These are phyloP conservation scores for Helleia helle DNA, from an alignment of 2,888 invertebrate genomes.

Conservation along the genomic window DNA sequence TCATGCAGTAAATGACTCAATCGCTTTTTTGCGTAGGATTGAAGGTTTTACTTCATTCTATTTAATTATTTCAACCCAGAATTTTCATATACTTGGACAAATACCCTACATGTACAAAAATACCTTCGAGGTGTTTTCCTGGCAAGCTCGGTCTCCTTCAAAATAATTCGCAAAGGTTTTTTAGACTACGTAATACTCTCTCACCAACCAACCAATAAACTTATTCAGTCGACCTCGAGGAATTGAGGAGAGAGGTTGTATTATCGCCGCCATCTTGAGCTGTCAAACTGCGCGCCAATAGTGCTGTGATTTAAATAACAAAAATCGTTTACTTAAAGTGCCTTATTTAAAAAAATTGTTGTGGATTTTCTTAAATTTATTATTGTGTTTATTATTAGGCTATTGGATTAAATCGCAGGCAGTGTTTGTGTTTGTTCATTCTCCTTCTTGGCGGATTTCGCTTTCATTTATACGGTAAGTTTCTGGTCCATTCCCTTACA, in stretches of 20 bases:
- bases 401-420: conserved; percentile 16
- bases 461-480: conserved; percentile 7
- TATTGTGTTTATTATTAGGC: background rate
- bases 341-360: conserved; percentile 10
- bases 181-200: conserved; percentile 44
- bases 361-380: background rate
- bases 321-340: conserved; percentile 16
- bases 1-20: no score
- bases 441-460: conserved; percentile 8
- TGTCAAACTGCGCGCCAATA: conserved; percentile 50
- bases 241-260: conserved; percentile 35
- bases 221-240: conserved; percentile 66
- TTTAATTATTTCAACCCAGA: no score
- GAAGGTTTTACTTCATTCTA: no score
- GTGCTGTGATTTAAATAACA: conserved; percentile 20
- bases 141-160: conserved; percentile 53
- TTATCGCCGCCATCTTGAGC: conserved; percentile 39
- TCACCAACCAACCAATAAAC: conserved; percentile 39
- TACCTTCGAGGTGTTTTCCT: conserved; percentile 49
- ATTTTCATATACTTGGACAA: no score
- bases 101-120: no score
- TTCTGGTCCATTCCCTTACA: background rate
- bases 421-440: conserved; percentile 23
- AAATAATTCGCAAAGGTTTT: conserved; percentile 41
- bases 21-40: no score